A percentile compares a stretch with the other conserved stretches of the same genome.
These are phyloP conservation scores for Dastarcus helophoroides DNA, from an alignment of 2,888 invertebrate genomes.

Conservation along the genomic window DNA sequence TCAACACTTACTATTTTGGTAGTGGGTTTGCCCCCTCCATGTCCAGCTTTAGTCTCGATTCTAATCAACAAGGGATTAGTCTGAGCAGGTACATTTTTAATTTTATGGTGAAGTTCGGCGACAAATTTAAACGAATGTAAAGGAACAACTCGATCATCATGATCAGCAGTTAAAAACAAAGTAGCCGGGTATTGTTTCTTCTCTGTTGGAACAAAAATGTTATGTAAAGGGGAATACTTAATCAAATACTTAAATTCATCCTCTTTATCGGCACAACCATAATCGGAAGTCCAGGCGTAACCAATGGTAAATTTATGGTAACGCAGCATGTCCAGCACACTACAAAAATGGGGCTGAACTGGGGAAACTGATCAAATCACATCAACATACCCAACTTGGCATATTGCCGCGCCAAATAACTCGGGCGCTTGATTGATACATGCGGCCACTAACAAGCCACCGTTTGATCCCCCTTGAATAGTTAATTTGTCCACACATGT, in stretches of 20 bases:
- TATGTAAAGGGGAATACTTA: constrained; percentile 91
- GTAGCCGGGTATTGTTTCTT: constrained; percentile 77
- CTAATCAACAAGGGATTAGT: constrained; percentile 77
- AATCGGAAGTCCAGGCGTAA: constrained; percentile 92
- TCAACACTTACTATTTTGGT: constrained; percentile 68
- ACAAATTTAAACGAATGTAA: constrained; percentile 93
- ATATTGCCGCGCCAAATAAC: constrained; percentile 83
- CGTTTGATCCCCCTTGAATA: constrained; percentile 94
- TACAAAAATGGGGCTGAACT: constrained; percentile 33
- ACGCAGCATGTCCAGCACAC: constrained; percentile 93
- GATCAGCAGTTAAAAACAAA: constrained; percentile 90
- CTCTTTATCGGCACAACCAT: constrained; percentile 78
- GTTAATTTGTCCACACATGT: constrained; percentile 63
- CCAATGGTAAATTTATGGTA: constrained; percentile 98
- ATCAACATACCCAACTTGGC: constrained; percentile 79
- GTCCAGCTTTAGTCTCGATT: constrained; percentile 92
- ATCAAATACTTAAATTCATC: constrained; percentile 76
- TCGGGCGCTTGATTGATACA: constrained; percentile 93
- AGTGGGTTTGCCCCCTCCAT: constrained; percentile 94
- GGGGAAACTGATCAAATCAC: constrained; percentile 3
- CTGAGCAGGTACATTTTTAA: constrained; percentile 53
- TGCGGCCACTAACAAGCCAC: constrained; percentile 90
- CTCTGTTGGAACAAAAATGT: constrained; percentile 57
- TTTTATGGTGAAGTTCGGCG: constrained; percentile 73
- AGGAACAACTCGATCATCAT: constrained; percentile 97